Percentiles rank a stretch among this genome's conserved stretches.
Evolutionary conservation across 2,113 vertebrate species (phyloP).

Genomic region (Percina caprodes): DNA sequence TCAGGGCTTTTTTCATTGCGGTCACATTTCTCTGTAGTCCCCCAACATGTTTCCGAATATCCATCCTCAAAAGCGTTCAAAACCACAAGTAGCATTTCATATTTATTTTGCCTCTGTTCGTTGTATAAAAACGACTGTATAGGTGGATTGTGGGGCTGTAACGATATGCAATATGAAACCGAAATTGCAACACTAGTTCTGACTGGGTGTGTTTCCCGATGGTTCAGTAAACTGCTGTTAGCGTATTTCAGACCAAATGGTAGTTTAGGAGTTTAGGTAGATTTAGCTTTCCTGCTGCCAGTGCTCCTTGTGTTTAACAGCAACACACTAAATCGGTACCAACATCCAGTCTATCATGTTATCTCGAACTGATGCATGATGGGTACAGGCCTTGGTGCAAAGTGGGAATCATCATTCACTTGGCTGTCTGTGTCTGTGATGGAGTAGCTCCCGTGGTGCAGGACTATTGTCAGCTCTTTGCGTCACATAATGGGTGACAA

Average conservation of each 20-base stretch:
- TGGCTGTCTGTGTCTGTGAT: conserved; percentile 58
- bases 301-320: conserved; percentile 7
- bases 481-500: conserved; percentile 58
- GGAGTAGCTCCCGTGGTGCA: conserved; percentile 46
- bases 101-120: background rate
- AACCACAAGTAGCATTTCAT: background rate
- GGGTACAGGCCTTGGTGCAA: conserved; percentile 42
- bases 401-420: conserved; percentile 58
- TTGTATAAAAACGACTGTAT: too few relatives aligned
- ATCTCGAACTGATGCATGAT: conserved; percentile 48
- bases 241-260: background rate
- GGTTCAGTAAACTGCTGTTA: too few relatives aligned
- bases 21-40: conserved; percentile 6
- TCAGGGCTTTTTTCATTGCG: conserved; percentile 28
- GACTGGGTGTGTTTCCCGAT: too few relatives aligned
- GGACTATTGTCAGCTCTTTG: conserved; percentile 47
- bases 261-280: background rate
- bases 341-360: conserved; percentile 32
- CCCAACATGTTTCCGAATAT: background rate
- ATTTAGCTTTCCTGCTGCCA: conserved; percentile 12
- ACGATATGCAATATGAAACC: too few relatives aligned
- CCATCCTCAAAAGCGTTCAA: background rate
- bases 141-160: too few relatives aligned
- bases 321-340: conserved; percentile 30
- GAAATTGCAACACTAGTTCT: too few relatives aligned